These are phyloP conservation scores for Balanococcus diminutus DNA, from an alignment of 2,888 invertebrate genomes.

Conservation along the genomic window DNA sequence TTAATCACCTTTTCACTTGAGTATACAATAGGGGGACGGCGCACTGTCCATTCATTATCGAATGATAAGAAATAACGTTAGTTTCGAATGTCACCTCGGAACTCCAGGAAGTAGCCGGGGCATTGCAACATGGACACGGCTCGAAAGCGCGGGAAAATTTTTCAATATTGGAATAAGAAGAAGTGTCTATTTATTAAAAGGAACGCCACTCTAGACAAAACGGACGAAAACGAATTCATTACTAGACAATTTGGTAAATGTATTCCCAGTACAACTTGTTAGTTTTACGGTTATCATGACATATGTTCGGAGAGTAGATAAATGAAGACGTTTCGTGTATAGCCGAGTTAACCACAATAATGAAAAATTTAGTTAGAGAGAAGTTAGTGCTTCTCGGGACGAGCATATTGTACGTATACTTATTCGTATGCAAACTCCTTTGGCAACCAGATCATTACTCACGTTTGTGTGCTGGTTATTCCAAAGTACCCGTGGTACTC, in stretches of 20 bases:
- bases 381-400: neutral
- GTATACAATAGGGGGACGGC: no score
- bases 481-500: slow-evolving; percentile 12
- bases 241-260: neutral
- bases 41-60: no score
- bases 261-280: neutral
- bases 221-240: neutral
- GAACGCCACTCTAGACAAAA: no score
- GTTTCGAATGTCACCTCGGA: no score
- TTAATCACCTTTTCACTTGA: no score
- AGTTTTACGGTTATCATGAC: neutral
- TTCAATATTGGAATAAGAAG: neutral
- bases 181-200: no score
- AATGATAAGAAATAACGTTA: no score
- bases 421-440: neutral
- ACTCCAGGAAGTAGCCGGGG: no score
- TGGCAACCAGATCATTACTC: slow-evolving; percentile 3
- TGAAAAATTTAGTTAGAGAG: neutral
- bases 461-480: neutral
- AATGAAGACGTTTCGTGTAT: neutral
- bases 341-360: slow-evolving; percentile 11
- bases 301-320: neutral
- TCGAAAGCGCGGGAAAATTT: neutral
- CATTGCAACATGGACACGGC: no score
- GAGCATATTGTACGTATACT: neutral